Evolutionary conservation across 2,113 vertebrate genomes (phyloP), one percentile per base, ranked within the genome.

Genomic region (Sialia sialis): DNA sequence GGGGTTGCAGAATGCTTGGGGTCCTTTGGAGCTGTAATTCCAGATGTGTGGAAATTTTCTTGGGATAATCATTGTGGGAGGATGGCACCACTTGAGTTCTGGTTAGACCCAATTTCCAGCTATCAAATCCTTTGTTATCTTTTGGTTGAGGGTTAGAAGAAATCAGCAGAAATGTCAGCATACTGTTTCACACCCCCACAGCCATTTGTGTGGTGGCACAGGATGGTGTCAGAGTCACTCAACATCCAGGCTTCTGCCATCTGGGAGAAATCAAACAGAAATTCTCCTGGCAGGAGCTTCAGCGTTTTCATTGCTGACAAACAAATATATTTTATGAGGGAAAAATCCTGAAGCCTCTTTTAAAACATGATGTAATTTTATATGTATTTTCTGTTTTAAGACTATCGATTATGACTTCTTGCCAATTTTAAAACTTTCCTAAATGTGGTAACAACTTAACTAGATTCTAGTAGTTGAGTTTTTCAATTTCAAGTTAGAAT

Each of bases 101-200:
- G 22, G 38, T 13, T 22, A 30, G 13, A 38, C 16, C 4, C 2
- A 15, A 6, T 20, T 79, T 44, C 10, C 59, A 4, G 0, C 9
- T 46, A 43, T 23, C 6, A 29, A 75, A 70, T 12, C 5, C 26
- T 63, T 46, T 34, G 10, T 52, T 60, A 66, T 52, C 21, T 58
- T 66, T n/a, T 70, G 9, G 20, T 41, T 79, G 39, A 16, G 4
- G 16, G 27, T 80, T 62, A 55, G 82, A 48, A 4, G 22, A 64
- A 60, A 11, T 3, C 6, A 32, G 34, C 5, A 69, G 10, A 79
- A 69, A 6, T 36, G 16, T 9, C 38, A 81, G 72, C 54, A n/a
- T 1, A 0, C 3, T 9, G 9, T 64, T 58, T 30, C 10, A 72
- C 22, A 14, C 8, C 3, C 34, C 15, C 39, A 6, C 12, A 11